These are phyloP conservation scores for Orthosia cruda DNA, from an alignment of 2,888 invertebrate genomes.

Conservation along the genomic window DNA sequence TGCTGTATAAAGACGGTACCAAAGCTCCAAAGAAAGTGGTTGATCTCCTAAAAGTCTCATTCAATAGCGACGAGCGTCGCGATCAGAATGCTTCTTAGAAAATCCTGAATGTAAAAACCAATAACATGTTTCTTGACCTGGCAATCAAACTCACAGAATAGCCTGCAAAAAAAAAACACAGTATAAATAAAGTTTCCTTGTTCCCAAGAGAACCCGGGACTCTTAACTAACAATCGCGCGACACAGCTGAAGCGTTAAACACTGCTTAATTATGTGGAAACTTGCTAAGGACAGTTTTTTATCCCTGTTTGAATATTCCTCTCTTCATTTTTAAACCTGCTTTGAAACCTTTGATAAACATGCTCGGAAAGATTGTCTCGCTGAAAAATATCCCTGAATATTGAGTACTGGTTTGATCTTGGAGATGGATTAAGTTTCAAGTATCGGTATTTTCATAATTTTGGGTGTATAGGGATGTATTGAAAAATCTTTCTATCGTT, in stretches of 20 bases:
- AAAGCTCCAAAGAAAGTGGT: no score
- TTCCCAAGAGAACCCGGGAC: conserved; percentile 25
- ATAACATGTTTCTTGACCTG: not conserved
- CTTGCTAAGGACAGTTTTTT: conserved; percentile 56
- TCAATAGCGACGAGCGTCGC: no score
- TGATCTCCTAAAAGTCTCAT: no score
- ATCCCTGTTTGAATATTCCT: conserved; percentile 55
- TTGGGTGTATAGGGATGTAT: not conserved
- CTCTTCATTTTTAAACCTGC: conserved; percentile 51
- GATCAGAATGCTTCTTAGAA: no score
- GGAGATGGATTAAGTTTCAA: conserved; percentile 25
- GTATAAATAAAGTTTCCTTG: not conserved
- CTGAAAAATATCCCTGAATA: conserved; percentile 26
- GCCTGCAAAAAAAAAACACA: not conserved
- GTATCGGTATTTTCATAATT: conserved; percentile 19
- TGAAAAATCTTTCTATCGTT: not conserved
- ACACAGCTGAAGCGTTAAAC: conserved; percentile 49
- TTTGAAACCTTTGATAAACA: conserved; percentile 52
- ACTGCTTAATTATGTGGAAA: conserved; percentile 68
- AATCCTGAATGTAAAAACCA: not conserved
- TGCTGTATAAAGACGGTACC: no score
- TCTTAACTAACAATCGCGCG: conserved; percentile 24
- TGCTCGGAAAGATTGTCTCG: conserved; percentile 26
- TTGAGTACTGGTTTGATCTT: conserved; percentile 26
- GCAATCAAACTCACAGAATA: not conserved